A percentile compares a stretch with the other conserved stretches of the same genome.
phyloP scores from a whole-genome alignment of 2,113 vertebrate species.

The Anguilla japonica region DNA sequence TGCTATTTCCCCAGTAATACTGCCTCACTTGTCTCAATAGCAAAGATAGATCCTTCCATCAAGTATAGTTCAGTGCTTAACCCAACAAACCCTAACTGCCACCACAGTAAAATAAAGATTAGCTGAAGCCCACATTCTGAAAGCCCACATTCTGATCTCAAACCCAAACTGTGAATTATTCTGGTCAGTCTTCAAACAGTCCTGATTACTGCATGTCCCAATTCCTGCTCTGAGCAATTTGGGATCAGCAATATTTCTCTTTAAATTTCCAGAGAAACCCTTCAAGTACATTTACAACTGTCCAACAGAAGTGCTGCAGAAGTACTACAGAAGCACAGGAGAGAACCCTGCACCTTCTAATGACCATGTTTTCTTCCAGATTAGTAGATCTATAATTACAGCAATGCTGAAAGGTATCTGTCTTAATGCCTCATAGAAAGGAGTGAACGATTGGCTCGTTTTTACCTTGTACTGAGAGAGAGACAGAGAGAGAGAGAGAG shows the following conservation, averaged over 20 bases:
- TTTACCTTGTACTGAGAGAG: not conserved
- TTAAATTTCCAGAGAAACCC: not conserved
- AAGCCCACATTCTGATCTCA: not conserved
- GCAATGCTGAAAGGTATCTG: not conserved
- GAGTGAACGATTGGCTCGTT: not conserved
- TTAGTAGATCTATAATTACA: not conserved
- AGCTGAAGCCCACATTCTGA: not conserved
- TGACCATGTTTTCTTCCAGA: not conserved
- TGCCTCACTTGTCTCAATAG: not conserved
- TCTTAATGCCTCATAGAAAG: not conserved
- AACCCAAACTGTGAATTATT: not conserved
- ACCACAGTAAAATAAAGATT: not conserved
- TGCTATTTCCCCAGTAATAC: too few relatives aligned
- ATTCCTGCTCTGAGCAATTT: not conserved
- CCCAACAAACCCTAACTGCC: too few relatives aligned
- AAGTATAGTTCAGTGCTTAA: too few relatives aligned
- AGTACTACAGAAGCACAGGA: too few relatives aligned
- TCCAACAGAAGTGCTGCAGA: not conserved
- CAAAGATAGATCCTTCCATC: not conserved
- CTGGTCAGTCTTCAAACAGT: not conserved
- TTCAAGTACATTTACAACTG: not conserved
- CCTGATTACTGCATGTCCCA: not conserved
- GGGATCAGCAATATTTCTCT: not conserved
- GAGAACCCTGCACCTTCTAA: not conserved
- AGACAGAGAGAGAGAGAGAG: not conserved